These are phyloP conservation scores for Syrmaticus mikado DNA, from an alignment of 2,113 vertebrate genomes.

Conservation along the genomic window DNA sequence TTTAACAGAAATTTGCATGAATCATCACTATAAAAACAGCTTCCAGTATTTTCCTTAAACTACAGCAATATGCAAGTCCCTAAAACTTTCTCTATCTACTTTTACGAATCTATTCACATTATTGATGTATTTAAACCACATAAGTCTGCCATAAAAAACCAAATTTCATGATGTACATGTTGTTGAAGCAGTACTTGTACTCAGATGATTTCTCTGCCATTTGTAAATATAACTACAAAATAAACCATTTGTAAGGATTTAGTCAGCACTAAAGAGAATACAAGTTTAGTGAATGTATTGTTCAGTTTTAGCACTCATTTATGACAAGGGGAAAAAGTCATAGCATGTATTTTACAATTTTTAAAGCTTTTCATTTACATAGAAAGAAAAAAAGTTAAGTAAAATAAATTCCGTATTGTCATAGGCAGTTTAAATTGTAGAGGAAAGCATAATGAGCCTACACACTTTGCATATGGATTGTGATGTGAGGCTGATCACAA, in stretches of 20 bases:
- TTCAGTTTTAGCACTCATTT: not conserved
- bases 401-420: not conserved
- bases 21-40: not conserved
- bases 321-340: rapidly evolving
- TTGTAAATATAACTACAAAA: conserved; percentile 19
- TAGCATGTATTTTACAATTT: not conserved
- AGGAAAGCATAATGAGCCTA: not conserved
- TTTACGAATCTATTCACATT: conserved; percentile 11
- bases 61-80: not conserved
- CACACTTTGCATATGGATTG: not conserved
- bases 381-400: not conserved
- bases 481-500: not conserved
- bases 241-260: not conserved
- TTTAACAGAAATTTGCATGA: not conserved
- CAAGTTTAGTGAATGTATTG: not conserved
- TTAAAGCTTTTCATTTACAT: not conserved
- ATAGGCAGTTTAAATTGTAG: not conserved
- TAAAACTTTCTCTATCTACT: conserved; percentile 17
- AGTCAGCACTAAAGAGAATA: not conserved
- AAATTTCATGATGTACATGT: conserved; percentile 34
- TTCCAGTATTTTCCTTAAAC: not conserved
- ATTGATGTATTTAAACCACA: conserved; percentile 52
- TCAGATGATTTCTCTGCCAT: conserved; percentile 13
- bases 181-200: not conserved
- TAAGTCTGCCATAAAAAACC: conserved; percentile 45